These are phyloP conservation scores for Autographa gamma DNA, from an alignment of 2,888 invertebrate genomes.

Conservation along the genomic window DNA sequence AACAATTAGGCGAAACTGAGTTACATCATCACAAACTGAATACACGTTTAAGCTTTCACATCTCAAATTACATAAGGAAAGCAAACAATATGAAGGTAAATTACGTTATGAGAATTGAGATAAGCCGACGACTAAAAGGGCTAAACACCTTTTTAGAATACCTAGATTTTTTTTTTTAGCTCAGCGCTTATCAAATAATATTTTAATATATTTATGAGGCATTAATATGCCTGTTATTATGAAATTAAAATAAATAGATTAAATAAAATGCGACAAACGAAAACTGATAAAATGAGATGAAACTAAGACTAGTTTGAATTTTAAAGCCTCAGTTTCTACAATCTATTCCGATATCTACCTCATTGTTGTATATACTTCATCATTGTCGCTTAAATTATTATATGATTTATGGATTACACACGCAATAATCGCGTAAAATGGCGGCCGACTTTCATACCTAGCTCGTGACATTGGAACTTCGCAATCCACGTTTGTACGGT, in stretches of 20 bases:
- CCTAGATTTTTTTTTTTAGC: slow-evolving; percentile 29
- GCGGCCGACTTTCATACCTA: slow-evolving; percentile 23
- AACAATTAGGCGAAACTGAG: background rate
- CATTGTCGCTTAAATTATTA: slow-evolving; percentile 19
- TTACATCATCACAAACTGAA: too few relatives aligned
- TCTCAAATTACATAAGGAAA: background rate
- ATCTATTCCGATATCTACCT: too few relatives aligned
- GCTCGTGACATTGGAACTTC: slow-evolving; percentile 55
- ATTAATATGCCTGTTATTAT: too few relatives aligned
- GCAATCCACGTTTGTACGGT: slow-evolving; percentile 50
- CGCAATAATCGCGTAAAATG: slow-evolving; percentile 52
- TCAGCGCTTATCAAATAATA: slow-evolving; percentile 24
- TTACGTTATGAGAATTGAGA: slow-evolving; percentile 11
- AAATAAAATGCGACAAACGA: too few relatives aligned
- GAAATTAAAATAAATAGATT: too few relatives aligned
- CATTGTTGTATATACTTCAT: too few relatives aligned
- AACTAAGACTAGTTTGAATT: too few relatives aligned
- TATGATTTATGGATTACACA: slow-evolving; percentile 44
- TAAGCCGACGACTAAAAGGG: slow-evolving; percentile 15
- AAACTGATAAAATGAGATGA: too few relatives aligned
- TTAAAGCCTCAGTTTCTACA: too few relatives aligned
- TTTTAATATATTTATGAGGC: too few relatives aligned
- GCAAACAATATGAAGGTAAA: background rate
- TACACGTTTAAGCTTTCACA: background rate
- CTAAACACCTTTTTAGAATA: slow-evolving; percentile 13